Percentiles rank a stretch among this genome's conserved stretches.
phyloP scores from a whole-genome alignment of 2,888 invertebrate genomes.

The Ichneumoninae sp. region DNA sequence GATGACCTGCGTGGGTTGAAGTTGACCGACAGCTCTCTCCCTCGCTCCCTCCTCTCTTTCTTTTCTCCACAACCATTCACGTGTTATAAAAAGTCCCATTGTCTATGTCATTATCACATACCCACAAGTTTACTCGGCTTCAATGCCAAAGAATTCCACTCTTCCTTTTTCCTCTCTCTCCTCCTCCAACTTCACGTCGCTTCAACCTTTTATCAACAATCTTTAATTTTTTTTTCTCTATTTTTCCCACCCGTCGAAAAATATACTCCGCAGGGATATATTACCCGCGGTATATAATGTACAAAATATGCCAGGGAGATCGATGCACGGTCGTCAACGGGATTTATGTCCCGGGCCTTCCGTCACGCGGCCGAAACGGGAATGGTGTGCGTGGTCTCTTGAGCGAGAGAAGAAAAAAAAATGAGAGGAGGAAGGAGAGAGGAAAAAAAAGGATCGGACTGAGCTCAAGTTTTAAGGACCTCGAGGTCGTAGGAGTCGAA shows the following conservation, averaged over 20 bases:
- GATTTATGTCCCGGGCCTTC: constrained; percentile 68
- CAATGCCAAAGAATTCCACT: constrained; percentile 18
- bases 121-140: constrained; percentile 54
- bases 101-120: constrained; percentile 66
- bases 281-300: constrained; percentile 41
- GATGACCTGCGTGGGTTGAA: constrained; percentile 63
- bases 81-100: constrained; percentile 62
- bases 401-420: constrained; percentile 15
- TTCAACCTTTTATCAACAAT: constrained; percentile 63
- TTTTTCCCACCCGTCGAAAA: constrained; percentile 54
- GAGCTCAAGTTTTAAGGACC: constrained; percentile 59
- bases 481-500: constrained; percentile 65
- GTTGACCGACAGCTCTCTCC: constrained; percentile 54
- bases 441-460: constrained; percentile 11
- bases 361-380: constrained; percentile 66
- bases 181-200: constrained; percentile 3
- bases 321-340: constrained; percentile 67
- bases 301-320: constrained; percentile 52
- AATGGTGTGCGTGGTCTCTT: constrained; percentile 32
- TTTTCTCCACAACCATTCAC: constrained; percentile 40
- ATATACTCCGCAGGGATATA: constrained; percentile 62
- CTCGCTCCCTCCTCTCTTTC: constrained; percentile 23
- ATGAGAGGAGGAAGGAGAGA: neutral
- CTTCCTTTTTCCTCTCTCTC: neutral
- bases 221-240: constrained; percentile 30